Conservation (phyloP, 2,888 invertebrate genomes). For the Eledone cirrhosa region DNA sequence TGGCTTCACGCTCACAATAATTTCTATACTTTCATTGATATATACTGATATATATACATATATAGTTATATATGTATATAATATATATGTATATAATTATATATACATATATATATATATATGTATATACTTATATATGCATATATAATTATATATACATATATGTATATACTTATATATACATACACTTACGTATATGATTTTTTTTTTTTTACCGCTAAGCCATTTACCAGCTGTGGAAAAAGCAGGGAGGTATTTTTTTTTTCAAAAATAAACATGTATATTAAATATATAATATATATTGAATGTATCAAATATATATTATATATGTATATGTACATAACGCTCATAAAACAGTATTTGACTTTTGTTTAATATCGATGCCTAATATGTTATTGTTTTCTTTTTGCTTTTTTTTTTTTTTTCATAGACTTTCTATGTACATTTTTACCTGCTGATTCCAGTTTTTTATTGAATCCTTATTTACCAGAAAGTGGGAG, state of each 20-base stretch:
- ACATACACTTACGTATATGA: no score
- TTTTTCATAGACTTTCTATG: conserved; percentile 29
- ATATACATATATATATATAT: no score
- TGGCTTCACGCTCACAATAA: no score
- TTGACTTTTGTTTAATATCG: background rate
- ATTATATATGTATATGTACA: no score
- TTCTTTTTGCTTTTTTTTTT: conserved; percentile 24
- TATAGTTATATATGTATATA: no score
- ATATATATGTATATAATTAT: no score
- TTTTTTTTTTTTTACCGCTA: background rate
- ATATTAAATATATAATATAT: conserved; percentile 3
- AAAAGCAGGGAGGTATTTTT: conserved; percentile 22
- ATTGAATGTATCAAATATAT: background rate
- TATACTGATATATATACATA: no score
- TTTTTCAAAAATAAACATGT: background rate
- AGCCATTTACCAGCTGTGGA: conserved; percentile 12
- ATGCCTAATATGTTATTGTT: conserved; percentile 22
- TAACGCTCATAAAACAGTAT: background rate
- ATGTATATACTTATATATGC: no score
- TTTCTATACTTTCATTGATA: no score
- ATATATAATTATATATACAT: no score
- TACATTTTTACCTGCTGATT: conserved; percentile 29
- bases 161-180: no score
- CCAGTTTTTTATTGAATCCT: conserved; percentile 29
- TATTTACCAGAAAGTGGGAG: conserved; percentile 28